Conservation (phyloP, 2,888 invertebrate species). For the Bursaphelenchus okinawaensis region DNA sequence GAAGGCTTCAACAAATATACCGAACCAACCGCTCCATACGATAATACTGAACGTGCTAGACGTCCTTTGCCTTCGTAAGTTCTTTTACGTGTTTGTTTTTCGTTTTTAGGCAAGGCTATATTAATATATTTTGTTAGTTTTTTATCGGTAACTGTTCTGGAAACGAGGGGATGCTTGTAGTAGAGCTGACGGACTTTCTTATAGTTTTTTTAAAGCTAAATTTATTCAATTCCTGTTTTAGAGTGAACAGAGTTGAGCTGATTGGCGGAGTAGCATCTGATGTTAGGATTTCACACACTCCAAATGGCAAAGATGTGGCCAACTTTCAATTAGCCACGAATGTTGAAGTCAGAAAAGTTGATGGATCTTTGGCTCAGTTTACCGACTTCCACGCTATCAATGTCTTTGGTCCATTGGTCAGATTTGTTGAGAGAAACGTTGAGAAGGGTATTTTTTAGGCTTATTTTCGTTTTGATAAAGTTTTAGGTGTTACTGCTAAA, state of each 20-base stretch:
- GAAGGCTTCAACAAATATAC: background rate
- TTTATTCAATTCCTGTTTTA: too few relatives aligned
- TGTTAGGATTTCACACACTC: conserved; percentile 30
- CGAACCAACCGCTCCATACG: background rate
- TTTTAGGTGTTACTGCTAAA: background rate
- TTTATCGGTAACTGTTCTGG: too few relatives aligned
- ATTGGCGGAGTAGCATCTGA: conserved; percentile 43
- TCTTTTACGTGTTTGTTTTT: background rate
- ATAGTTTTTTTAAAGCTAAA: too few relatives aligned
- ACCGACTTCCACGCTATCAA: conserved; percentile 10
- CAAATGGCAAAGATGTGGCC: conserved; percentile 34
- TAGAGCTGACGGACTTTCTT: too few relatives aligned
- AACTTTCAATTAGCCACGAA: conserved; percentile 46
- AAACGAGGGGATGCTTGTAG: too few relatives aligned
- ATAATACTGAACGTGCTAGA: background rate
- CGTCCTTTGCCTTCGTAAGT: background rate
- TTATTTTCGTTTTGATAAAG: background rate
- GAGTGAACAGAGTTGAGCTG: conserved; percentile 46
- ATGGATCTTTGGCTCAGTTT: conserved; percentile 13
- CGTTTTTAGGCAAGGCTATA: too few relatives aligned
- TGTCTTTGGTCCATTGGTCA: background rate
- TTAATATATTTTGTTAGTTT: too few relatives aligned
- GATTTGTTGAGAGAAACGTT: background rate
- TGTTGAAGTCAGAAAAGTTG: conserved; percentile 15
- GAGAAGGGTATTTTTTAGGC: background rate